Percentiles rank a stretch among this genome's conserved stretches.
These are phyloP conservation scores for Aurelia coerulea DNA, from an alignment of 30 jellyfish, hydroid and myxozoan genomes.

Conservation along the genomic window DNA sequence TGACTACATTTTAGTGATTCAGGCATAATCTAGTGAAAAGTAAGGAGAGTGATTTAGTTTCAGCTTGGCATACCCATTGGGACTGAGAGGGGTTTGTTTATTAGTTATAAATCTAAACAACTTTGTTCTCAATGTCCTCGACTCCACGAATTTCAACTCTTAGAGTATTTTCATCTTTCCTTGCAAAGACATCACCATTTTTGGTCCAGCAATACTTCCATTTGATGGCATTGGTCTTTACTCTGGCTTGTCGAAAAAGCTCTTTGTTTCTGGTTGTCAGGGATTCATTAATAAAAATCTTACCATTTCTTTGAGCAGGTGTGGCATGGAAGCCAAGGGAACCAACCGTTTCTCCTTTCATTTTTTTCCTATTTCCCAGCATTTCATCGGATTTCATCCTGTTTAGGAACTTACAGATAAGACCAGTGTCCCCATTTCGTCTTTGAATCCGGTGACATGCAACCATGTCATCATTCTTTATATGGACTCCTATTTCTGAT, in stretches of 20 bases:
- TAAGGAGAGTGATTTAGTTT: too few relatives aligned
- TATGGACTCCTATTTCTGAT: too few relatives aligned
- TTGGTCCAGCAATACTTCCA: too few relatives aligned
- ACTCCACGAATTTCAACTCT: neutral
- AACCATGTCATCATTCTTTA: neutral
- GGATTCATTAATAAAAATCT: conserved; percentile 15
- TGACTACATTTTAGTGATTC: too few relatives aligned
- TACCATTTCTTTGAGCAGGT: too few relatives aligned
- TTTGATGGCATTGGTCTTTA: neutral
- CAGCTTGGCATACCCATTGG: too few relatives aligned
- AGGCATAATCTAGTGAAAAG: too few relatives aligned
- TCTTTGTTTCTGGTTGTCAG: neutral
- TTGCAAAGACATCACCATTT: conserved; percentile 22
- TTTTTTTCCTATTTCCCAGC: too few relatives aligned
- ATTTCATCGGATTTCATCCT: neutral
- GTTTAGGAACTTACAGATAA: neutral
- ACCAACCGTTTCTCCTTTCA: conserved; percentile 2
- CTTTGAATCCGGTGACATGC: conserved; percentile 31
- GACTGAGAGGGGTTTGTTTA: too few relatives aligned
- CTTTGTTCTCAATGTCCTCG: conserved; percentile 1
- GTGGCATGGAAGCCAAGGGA: neutral
- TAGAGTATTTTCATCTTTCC: neutral
- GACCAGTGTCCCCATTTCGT: neutral
- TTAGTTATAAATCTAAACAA: too few relatives aligned
- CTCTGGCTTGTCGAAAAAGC: neutral